These are phyloP conservation scores for Zaprionus lineosus DNA, from an alignment of 2,888 invertebrate genomes.

Conservation along the genomic window DNA sequence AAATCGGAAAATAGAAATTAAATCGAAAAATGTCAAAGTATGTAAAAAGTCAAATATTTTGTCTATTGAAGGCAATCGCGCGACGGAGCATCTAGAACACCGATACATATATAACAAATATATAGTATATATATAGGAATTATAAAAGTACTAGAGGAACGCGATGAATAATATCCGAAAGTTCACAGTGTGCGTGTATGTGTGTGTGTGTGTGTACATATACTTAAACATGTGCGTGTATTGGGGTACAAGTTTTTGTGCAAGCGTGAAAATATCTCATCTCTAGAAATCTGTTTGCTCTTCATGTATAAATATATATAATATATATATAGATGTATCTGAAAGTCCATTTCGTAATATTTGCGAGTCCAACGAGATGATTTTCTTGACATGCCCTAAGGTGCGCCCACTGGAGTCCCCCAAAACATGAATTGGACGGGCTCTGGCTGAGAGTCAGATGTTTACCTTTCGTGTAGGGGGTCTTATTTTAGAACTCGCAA, in stretches of 20 bases:
- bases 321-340: not conserved
- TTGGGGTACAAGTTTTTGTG: slow-evolving; percentile 31
- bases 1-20: slow-evolving; percentile 19
- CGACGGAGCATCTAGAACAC: slow-evolving; percentile 26
- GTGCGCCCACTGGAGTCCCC: slow-evolving; percentile 26
- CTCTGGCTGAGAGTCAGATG: slow-evolving; percentile 46
- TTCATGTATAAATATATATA: slow-evolving; percentile 22
- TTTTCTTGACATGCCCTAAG: slow-evolving; percentile 20
- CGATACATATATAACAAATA: slow-evolving; percentile 20
- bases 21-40: slow-evolving; percentile 67
- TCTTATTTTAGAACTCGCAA: slow-evolving; percentile 58
- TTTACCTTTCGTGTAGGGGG: slow-evolving; percentile 4
- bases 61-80: slow-evolving; percentile 50
- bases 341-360: slow-evolving; percentile 36
- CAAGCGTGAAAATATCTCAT: slow-evolving; percentile 46
- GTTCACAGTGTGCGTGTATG: slow-evolving; percentile 2
- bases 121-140: too few species aligned
- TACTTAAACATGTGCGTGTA: slow-evolving; percentile 7
- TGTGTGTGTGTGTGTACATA: not conserved
- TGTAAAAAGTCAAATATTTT: slow-evolving; percentile 57
- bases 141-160: slow-evolving; percentile 27
- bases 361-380: too few species aligned
- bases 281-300: slow-evolving; percentile 26
- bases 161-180: slow-evolving; percentile 57
- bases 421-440: not conserved